Conservation (phyloP, 1,140 invertebrate genomes). For the Xylocopa sonorina region DNA sequence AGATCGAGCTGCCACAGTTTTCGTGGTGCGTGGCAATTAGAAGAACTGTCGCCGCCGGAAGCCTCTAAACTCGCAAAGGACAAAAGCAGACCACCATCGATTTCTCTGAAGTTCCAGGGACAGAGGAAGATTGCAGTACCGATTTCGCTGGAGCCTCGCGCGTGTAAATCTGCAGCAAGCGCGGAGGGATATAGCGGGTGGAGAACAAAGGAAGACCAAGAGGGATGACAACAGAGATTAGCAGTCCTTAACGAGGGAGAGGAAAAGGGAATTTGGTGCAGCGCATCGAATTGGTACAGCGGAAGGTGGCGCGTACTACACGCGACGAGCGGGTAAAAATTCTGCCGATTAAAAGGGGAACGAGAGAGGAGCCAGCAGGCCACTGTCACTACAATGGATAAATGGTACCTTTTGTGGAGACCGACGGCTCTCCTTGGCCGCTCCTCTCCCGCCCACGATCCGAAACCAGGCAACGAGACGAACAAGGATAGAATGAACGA, state of each 20-base stretch:
- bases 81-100: neutral
- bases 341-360: slow-evolving; percentile 42
- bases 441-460: slow-evolving; percentile 22
- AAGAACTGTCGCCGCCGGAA: neutral
- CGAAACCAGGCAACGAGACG: slow-evolving; percentile 4
- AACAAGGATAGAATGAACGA: slow-evolving; percentile 28
- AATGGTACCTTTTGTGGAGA: slow-evolving; percentile 58
- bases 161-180: neutral
- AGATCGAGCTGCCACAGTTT: too few relatives aligned
- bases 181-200: neutral
- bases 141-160: neutral
- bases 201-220: neutral
- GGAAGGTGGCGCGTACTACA: slow-evolving; percentile 11
- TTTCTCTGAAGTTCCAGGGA: neutral
- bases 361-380: slow-evolving; percentile 14
- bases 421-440: slow-evolving; percentile 26
- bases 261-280: neutral
- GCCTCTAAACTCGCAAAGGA: neutral
- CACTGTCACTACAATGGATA: slow-evolving; percentile 56
- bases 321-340: slow-evolving; percentile 21
- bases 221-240: neutral
- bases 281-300: slow-evolving; percentile 30
- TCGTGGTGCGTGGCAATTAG: neutral
- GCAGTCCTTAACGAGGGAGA: neutral
- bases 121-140: neutral